Evolutionary conservation across 1,140 invertebrate genomes (phyloP).

Genomic region (Lepidurus arcticus): DNA sequence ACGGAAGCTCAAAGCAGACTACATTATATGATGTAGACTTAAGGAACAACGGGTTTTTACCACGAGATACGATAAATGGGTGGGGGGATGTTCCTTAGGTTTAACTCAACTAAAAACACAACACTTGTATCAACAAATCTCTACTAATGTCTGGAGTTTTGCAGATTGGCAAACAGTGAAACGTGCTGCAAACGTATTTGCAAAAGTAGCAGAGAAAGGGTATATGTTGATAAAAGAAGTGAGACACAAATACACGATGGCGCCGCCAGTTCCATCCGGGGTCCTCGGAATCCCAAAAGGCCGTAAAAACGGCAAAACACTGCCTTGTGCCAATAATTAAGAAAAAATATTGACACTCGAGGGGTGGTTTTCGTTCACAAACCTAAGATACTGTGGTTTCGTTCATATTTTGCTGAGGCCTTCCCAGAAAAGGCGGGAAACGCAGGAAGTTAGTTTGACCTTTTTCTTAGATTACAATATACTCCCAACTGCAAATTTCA

Average conservation of each 20-base stretch:
- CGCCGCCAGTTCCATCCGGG: not conserved
- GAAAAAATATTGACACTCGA: slow-evolving; percentile 3
- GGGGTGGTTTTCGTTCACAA: too few species aligned
- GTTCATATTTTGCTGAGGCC: too few species aligned
- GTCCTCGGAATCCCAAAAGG: too few species aligned
- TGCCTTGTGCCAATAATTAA: not conserved
- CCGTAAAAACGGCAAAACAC: not conserved
- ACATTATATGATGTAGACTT: too few species aligned
- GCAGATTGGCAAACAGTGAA: not conserved
- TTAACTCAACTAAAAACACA: not conserved
- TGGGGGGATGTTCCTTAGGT: not conserved
- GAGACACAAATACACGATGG: not conserved
- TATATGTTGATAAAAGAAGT: not conserved
- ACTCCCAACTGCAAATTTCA: too few species aligned
- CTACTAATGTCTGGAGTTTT: not conserved
- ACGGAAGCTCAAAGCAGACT: too few species aligned
- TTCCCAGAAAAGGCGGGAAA: too few species aligned
- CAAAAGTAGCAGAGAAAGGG: not conserved
- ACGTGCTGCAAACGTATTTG: slow-evolving; percentile 2
- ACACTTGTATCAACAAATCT: not conserved
- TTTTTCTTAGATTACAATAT: too few species aligned
- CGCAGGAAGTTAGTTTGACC: too few species aligned
- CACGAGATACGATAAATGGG: too few species aligned
- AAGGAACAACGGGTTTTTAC: too few species aligned
- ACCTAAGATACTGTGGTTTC: too few species aligned